These are phyloP conservation scores for Agrilus cyanescens DNA, from an alignment of 2,888 invertebrate genomes.

Conservation along the genomic window DNA sequence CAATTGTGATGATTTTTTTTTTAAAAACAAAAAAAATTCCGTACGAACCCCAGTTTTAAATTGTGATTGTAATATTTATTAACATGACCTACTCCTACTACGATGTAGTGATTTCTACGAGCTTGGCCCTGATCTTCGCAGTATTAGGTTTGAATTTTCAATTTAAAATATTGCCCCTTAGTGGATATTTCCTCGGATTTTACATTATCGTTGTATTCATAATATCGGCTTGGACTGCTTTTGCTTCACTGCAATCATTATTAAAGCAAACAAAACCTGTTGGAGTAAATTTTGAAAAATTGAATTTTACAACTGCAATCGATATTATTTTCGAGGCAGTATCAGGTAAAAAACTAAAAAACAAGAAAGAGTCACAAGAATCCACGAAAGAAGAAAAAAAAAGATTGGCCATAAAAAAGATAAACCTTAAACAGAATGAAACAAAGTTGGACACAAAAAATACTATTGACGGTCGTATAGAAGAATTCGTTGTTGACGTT, in stretches of 20 bases:
- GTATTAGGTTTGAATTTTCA: constrained; percentile 11
- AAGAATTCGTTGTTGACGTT: constrained; percentile 33
- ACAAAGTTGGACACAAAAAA: constrained; percentile 5
- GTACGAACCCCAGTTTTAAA: too few species aligned
- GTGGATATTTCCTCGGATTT: constrained; percentile 34
- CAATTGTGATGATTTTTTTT: too few species aligned
- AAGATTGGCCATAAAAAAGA: constrained; percentile 1
- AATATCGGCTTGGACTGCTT: constrained; percentile 38
- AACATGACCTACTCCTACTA: constrained; percentile 4
- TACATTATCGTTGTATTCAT: constrained; percentile 37
- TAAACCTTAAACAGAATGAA: neutral
- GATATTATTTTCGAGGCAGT: too few species aligned
- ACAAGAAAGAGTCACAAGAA: constrained; percentile 1
- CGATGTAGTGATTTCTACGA: constrained; percentile 6
- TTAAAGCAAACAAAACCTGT: constrained; percentile 42
- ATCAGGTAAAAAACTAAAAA: too few species aligned
- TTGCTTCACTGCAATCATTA: constrained; percentile 42
- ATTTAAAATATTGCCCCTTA: constrained; percentile 11
- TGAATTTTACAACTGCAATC: too few species aligned
- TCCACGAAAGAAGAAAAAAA: neutral
- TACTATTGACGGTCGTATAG: constrained; percentile 21
- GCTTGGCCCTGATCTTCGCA: neutral
- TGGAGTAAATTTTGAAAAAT: constrained; percentile 15
- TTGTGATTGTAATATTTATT: too few species aligned
- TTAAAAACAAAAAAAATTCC: too few species aligned